These are phyloP conservation scores for Notospermus geniculatus DNA, from an alignment of 1,140 invertebrate species.

Conservation along the genomic window DNA sequence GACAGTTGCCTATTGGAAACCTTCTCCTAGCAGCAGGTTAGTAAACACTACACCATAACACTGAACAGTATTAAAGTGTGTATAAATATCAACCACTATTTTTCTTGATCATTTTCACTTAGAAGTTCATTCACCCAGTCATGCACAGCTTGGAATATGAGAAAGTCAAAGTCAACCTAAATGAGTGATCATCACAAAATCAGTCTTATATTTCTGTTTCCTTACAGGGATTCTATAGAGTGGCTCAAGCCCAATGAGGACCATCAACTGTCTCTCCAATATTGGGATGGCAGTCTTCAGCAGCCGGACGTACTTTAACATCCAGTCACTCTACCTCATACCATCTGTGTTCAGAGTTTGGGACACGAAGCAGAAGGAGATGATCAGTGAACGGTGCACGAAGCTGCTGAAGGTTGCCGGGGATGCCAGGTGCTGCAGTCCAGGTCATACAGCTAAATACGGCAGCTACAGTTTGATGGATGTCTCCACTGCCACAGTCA, in stretches of 20 bases:
- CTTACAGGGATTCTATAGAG: too few relatives aligned
- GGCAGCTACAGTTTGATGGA: background rate
- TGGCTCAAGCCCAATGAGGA: too few relatives aligned
- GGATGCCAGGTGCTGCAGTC: background rate
- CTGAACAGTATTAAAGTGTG: background rate
- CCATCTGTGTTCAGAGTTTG: background rate
- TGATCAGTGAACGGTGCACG: background rate
- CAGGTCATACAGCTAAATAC: background rate
- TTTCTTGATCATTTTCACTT: too few relatives aligned
- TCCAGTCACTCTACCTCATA: background rate
- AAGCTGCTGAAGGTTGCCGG: background rate
- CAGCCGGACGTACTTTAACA: background rate
- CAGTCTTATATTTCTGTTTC: too few relatives aligned
- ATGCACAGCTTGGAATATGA: too few relatives aligned
- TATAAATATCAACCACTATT: background rate
- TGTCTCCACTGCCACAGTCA: background rate
- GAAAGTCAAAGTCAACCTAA: too few relatives aligned
- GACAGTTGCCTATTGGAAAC: background rate
- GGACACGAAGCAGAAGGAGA: background rate
- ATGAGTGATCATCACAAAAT: too few relatives aligned
- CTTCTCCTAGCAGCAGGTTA: background rate
- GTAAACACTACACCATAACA: background rate
- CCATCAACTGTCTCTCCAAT: too few relatives aligned
- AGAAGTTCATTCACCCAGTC: too few relatives aligned
- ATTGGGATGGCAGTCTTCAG: background rate